Base-by-base conservation (phyloP, 2,888 invertebrate genomes). In the Hypercompe scribonia region DNA sequence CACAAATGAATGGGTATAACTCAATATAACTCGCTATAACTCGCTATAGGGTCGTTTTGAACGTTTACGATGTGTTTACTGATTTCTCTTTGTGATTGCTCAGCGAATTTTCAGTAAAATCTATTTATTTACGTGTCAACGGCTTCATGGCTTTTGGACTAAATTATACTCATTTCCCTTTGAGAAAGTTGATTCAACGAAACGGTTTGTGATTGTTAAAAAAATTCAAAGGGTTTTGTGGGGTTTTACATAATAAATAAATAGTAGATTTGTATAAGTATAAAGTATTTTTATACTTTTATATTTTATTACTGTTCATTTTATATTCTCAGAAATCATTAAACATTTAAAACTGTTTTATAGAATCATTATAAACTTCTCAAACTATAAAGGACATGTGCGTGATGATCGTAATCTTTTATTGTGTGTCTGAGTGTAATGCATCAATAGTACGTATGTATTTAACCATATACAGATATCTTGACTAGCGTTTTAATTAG, bases 1-100 rank as follows among this genome's bases (percentile, higher is more conserved):
- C 75, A 67, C 68, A 71, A 80, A 77, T 82, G 72, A 81, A 70
- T 70, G 75, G 73, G n/a, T n/a, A n/a, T n/a, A n/a, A n/a, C n/a
- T n/a, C n/a, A n/a, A n/a, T n/a, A n/a, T n/a, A n/a, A 82, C 82
- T 76, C 70, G 67, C 74, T 67, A 78, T 82, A 72, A 75, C 78
- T 75, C 65, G 77, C 76, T 78, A 74, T 80, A 76, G 78, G 68
- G 73, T 77, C 78, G 68, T 83, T 82, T 79, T 75, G 74, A 75
- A 77, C 74, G 77, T 73, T 72, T 68, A 74, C 74, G 65, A 72
- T 65, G 46, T 74, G 61, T 75, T 75, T 75, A 58, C 39, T 36
- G 67, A 77, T 74, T 71, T 28, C 54, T 73, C 70, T 73, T 64
- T 78, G 72, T 63, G 33, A 28, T 28, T 36, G 28, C 39, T 63